These are phyloP conservation scores for Rhegmatorhina hoffmannsi DNA, from an alignment of 2,113 vertebrate species.

Conservation along the genomic window DNA sequence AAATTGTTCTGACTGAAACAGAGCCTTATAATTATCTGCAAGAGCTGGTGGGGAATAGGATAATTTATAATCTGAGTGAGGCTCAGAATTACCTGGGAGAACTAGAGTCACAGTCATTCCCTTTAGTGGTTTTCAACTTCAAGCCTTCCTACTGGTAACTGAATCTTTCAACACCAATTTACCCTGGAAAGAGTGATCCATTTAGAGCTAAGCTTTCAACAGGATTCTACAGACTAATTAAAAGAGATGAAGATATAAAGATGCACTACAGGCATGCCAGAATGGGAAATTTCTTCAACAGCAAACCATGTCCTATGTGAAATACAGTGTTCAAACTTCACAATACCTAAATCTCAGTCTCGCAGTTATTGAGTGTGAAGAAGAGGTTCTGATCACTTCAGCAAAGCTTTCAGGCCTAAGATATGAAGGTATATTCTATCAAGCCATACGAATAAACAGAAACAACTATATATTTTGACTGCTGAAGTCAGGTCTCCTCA, in stretches of 20 bases:
- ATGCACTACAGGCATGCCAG: not conserved
- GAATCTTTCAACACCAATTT: not conserved
- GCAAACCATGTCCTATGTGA: not conserved
- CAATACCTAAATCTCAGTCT: not conserved
- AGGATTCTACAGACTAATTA: not conserved
- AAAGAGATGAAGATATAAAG: not conserved
- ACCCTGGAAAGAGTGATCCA: not conserved
- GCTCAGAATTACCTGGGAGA: not conserved
- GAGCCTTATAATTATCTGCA: not conserved
- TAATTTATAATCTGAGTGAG: not conserved
- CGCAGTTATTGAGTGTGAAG: rapidly evolving
- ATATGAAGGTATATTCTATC: not conserved
- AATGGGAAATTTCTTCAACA: not conserved
- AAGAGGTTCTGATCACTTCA: not conserved
- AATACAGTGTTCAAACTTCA: not conserved
- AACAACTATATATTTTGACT: not conserved
- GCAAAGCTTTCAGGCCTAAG: not conserved
- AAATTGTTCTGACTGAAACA: not conserved
- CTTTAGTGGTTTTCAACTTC: not conserved
- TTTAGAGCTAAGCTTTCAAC: not conserved
- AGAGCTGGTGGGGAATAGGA: not conserved
- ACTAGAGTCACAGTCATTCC: not conserved
- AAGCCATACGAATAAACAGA: not conserved
- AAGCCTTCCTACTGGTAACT: not conserved
- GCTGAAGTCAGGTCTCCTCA: not conserved